phyloP scores from a whole-genome alignment of 2,797 vertebrate genomes.

The Poecilia wingei region DNA sequence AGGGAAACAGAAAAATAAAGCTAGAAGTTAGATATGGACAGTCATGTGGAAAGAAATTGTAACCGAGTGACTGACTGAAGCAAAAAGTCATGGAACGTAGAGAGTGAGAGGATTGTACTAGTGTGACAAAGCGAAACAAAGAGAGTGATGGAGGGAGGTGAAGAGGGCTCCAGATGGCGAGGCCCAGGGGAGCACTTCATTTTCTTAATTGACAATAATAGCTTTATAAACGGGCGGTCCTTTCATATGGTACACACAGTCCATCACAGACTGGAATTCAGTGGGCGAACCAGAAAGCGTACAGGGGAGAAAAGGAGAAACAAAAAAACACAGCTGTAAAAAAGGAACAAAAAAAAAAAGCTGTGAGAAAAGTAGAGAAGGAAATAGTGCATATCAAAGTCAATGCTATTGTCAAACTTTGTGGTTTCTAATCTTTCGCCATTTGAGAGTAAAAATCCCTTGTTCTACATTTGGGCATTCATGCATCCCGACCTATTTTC shows the following conservation, averaged over 20 bases:
- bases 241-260: slow-evolving; percentile 75
- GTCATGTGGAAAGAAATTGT: not conserved
- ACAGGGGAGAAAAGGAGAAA: slow-evolving; percentile 35
- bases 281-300: slow-evolving; percentile 60
- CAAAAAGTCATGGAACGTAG: slow-evolving; percentile 29
- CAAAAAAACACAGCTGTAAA: slow-evolving; percentile 44
- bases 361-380: slow-evolving; percentile 46
- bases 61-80: slow-evolving; percentile 26
- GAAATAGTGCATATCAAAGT: slow-evolving; percentile 54
- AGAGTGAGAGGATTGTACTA: slow-evolving; percentile 34
- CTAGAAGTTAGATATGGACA: slow-evolving; percentile 13
- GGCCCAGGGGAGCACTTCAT: slow-evolving; percentile 82
- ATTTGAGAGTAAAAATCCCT: slow-evolving; percentile 59
- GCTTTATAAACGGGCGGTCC: slow-evolving; percentile 81
- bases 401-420: slow-evolving; percentile 48
- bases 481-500: slow-evolving; percentile 67
- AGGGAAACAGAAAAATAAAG: slow-evolving; percentile 16
- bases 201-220: slow-evolving; percentile 87
- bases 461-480: slow-evolving; percentile 59
- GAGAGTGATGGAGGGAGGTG: slow-evolving; percentile 25
- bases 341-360: slow-evolving; percentile 34
- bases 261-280: slow-evolving; percentile 77
- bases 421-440: slow-evolving; percentile 53
- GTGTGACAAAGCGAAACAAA: slow-evolving; percentile 54
- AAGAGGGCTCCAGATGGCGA: slow-evolving; percentile 77